A percentile compares a stretch with the other conserved stretches of the same genome.
Evolutionary conservation across 2,113 vertebrate genomes (phyloP).

Genomic region (Baryphthengus martii): DNA sequence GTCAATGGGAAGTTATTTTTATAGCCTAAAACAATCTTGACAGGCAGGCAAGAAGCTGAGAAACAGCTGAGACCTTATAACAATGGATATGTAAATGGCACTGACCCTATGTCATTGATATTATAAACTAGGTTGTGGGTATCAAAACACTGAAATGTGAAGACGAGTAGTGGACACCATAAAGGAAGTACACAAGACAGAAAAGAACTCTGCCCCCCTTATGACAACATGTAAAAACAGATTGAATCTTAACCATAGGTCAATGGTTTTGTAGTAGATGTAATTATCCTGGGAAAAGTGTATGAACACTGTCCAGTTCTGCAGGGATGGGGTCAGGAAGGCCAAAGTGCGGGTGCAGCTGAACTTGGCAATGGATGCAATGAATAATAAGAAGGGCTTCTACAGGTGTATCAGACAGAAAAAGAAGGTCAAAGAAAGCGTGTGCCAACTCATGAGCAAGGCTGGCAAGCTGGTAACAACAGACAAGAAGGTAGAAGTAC

Average conservation of each 20-base stretch:
- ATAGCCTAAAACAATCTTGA: neutral
- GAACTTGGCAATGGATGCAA: neutral
- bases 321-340: neutral
- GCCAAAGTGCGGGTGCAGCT: neutral
- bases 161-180: neutral
- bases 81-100: neutral
- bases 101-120: neutral
- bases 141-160: neutral
- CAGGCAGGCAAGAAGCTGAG: neutral
- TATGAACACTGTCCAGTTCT: neutral
- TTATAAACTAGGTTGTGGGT: neutral
- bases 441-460: neutral
- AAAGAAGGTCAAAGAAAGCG: neutral
- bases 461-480: neutral
- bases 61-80: neutral
- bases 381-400: neutral
- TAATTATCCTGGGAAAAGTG: neutral
- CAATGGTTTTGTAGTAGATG: neutral
- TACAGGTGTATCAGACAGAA: neutral
- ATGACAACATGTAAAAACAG: neutral
- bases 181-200: neutral
- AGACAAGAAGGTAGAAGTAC: neutral
- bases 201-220: neutral
- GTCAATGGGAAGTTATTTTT: neutral
- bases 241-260: neutral